These are phyloP conservation scores for Sebastes kiyomatsui DNA, from an alignment of 2,797 vertebrate species.

Conservation along the genomic window DNA sequence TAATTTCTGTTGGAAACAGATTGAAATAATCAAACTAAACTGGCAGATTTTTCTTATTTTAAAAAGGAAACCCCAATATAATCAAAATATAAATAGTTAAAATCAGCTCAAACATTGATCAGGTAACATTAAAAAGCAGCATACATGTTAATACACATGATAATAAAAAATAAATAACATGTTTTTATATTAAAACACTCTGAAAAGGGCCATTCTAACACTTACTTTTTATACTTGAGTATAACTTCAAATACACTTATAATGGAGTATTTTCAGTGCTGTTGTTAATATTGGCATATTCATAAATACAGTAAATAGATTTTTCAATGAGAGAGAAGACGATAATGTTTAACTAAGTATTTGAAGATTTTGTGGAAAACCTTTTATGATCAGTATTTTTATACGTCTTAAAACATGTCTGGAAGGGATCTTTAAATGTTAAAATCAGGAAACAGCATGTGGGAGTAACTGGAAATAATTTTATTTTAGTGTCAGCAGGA, in stretches of 20 bases:
- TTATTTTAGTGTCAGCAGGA: constrained; percentile 83
- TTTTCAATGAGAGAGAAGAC: not conserved
- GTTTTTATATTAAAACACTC: not conserved
- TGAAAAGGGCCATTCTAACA: not conserved
- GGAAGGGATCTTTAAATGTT: not conserved
- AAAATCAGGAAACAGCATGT: not conserved
- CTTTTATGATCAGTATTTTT: too few relatives aligned
- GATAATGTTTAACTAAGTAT: not conserved
- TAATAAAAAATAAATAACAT: not conserved
- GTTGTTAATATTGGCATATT: not conserved
- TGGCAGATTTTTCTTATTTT: not conserved
- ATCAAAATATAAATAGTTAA: not conserved
- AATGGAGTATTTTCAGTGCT: not conserved
- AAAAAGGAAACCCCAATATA: not conserved
- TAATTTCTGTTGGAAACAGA: not conserved
- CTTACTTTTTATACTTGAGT: too few relatives aligned
- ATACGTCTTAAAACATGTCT: too few relatives aligned
- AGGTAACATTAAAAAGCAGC: not conserved
- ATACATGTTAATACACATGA: not conserved
- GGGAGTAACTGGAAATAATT: constrained; percentile 63
- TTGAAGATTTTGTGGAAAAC: not conserved
- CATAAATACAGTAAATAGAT: not conserved
- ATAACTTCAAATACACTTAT: not conserved
- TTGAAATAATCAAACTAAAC: not conserved
- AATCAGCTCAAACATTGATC: not conserved